Conservation (phyloP, 2,113 vertebrate genomes). For the Neolamprologus brichardi region DNA sequence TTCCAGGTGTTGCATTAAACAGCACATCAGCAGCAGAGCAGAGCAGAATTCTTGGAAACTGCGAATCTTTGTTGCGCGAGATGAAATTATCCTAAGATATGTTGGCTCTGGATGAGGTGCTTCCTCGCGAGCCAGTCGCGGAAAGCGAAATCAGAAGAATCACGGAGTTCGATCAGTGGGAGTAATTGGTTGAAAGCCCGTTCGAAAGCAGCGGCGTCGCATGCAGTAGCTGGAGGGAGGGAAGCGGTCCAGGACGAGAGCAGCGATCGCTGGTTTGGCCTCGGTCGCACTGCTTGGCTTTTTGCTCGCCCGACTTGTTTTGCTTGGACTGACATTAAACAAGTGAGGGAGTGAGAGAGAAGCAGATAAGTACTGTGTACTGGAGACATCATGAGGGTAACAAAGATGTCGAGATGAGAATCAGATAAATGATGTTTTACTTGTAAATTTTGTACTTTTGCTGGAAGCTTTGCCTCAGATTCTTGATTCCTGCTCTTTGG, state of each 20-base stretch:
- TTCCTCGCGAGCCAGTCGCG: not conserved
- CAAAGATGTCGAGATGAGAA: not conserved
- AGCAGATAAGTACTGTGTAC: not conserved
- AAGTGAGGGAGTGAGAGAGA: not conserved
- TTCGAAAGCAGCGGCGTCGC: not conserved
- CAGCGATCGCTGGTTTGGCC: conserved; percentile 18
- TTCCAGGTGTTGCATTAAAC: not conserved
- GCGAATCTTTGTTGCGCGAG: not conserved
- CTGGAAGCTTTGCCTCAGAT: not conserved
- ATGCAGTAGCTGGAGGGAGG: conserved; percentile 3
- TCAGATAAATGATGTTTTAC: not conserved
- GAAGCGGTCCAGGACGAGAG: conserved; percentile 15
- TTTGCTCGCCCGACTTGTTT: conserved; percentile 55
- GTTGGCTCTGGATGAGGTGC: not conserved
- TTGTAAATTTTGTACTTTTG: not conserved
- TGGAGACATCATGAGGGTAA: not conserved
- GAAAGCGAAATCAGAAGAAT: not conserved
- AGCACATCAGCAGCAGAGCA: not conserved
- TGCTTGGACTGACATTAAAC: conserved; percentile 51
- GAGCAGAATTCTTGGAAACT: not conserved
- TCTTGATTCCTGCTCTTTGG: not conserved
- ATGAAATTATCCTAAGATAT: not conserved
- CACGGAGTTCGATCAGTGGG: not conserved
- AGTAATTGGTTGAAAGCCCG: not conserved
- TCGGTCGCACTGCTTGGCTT: conserved; percentile 35